Evolutionary conservation across 1,140 invertebrate genomes (phyloP).

Genomic region (Lordiphosa collinella): DNA sequence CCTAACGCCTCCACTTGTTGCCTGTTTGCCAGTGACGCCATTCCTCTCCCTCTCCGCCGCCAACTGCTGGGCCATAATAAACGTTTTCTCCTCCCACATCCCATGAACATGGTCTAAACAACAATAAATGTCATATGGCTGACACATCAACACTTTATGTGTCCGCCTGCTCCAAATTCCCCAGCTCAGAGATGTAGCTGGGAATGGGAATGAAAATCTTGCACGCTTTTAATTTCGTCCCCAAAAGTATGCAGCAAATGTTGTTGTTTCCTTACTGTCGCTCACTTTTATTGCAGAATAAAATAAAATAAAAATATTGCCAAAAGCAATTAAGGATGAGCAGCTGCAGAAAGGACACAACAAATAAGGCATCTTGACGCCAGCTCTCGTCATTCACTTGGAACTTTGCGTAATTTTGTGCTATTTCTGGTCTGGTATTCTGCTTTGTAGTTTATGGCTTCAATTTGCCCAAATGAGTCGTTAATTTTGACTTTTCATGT

Average conservation of each 20-base stretch:
- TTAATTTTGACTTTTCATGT: constrained; percentile 77
- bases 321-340: constrained; percentile 41
- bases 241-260: constrained; percentile 55
- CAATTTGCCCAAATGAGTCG: constrained; percentile 77
- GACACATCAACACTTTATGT: constrained; percentile 75
- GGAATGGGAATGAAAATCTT: constrained; percentile 61
- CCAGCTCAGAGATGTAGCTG: neutral
- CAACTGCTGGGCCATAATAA: constrained; percentile 64
- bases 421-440: constrained; percentile 20
- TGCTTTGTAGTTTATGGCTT: constrained; percentile 67
- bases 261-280: constrained; percentile 18
- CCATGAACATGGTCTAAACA: constrained; percentile 41
- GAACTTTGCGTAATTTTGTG: constrained; percentile 44
- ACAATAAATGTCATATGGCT: constrained; percentile 75
- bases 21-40: constrained; percentile 3
- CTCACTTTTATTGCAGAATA: constrained; percentile 15
- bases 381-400: constrained; percentile 35
- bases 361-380: constrained; percentile 14
- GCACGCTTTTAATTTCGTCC: constrained; percentile 68
- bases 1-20: constrained; percentile 41
- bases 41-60: constrained; percentile 5
- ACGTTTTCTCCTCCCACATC: constrained; percentile 16
- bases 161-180: constrained; percentile 2
- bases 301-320: constrained; percentile 56
- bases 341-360: neutral